Percentiles rank a stretch among this genome's conserved stretches.
phyloP scores from a whole-genome alignment of 2,797 vertebrate genomes.

The Sandelia bainsii region DNA sequence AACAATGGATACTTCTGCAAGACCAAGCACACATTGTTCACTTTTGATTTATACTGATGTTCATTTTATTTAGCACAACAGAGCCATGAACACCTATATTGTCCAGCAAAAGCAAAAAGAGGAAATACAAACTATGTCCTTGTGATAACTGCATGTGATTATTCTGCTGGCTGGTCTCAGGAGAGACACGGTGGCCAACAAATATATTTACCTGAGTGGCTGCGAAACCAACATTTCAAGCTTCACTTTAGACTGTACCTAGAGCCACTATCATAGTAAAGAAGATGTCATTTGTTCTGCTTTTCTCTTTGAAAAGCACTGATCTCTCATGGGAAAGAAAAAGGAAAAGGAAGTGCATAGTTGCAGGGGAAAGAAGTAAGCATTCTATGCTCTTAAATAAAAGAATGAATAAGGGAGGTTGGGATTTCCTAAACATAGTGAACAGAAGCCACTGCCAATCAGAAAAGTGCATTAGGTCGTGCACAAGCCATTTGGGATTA shows the following conservation, averaged over 20 bases:
- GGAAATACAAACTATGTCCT: constrained; percentile 27
- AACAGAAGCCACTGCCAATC: constrained; percentile 28
- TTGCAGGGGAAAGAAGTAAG: constrained; percentile 4
- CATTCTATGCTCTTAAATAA: constrained; percentile 39
- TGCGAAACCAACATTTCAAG: constrained; percentile 28
- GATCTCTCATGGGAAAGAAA: neutral
- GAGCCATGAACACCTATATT: constrained; percentile 1
- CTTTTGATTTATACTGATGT: constrained; percentile 39
- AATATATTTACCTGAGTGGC: constrained; percentile 33
- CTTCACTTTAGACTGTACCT: neutral
- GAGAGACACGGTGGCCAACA: constrained; percentile 8
- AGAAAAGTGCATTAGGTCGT: constrained; percentile 36
- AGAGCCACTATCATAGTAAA: neutral
- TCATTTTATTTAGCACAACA: constrained; percentile 5
- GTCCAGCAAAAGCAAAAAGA: neutral
- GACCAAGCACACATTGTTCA: constrained; percentile 8
- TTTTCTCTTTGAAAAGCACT: neutral
- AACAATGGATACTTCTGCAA: constrained; percentile 10
- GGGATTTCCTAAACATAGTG: constrained; percentile 33
- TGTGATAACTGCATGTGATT: constrained; percentile 39
- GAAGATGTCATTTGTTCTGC: constrained; percentile 12
- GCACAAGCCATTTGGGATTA: constrained; percentile 22
- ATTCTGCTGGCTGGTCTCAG: constrained; percentile 23
- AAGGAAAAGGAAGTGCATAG: neutral
- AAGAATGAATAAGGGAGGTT: constrained; percentile 24